Conservation (phyloP, 1,140 invertebrate species). For the Drosophila funebris region DNA sequence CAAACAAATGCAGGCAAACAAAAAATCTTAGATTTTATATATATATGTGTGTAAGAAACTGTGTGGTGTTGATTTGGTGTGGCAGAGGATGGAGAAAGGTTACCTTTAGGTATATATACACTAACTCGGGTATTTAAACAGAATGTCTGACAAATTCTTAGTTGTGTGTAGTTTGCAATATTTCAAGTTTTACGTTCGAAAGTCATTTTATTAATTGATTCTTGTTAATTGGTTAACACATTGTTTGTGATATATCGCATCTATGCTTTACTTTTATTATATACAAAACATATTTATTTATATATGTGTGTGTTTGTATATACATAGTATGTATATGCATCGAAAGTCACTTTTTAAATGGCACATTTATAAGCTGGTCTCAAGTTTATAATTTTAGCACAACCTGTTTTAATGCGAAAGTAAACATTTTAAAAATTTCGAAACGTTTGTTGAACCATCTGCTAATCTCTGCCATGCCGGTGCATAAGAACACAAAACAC, state of each 20-base stretch:
- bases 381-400: slow-evolving; percentile 15
- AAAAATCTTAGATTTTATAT: slow-evolving; percentile 58
- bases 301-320: slow-evolving; percentile 6
- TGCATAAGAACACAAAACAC: slow-evolving; percentile 20
- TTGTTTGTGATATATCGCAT: slow-evolving; percentile 73
- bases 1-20: slow-evolving; percentile 44
- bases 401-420: slow-evolving; percentile 5
- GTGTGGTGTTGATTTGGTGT: slow-evolving; percentile 44
- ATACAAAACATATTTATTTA: slow-evolving; percentile 19
- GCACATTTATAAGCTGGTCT: slow-evolving; percentile 14
- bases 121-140: background rate
- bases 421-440: background rate
- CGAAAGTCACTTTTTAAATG: background rate
- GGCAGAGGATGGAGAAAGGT: slow-evolving; percentile 11
- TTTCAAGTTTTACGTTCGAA: slow-evolving; percentile 22
- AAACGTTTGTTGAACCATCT: background rate
- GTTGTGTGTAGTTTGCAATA: slow-evolving; percentile 30
- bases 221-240: slow-evolving; percentile 65
- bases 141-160: slow-evolving; percentile 31
- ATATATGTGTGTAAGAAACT: slow-evolving; percentile 26
- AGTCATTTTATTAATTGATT: slow-evolving; percentile 36
- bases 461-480: slow-evolving; percentile 23
- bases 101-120: slow-evolving; percentile 15
- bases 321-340: background rate
- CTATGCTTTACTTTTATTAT: slow-evolving; percentile 31